phyloP scores from a whole-genome alignment of 2,888 invertebrate species.

The Dynastes grantii region DNA sequence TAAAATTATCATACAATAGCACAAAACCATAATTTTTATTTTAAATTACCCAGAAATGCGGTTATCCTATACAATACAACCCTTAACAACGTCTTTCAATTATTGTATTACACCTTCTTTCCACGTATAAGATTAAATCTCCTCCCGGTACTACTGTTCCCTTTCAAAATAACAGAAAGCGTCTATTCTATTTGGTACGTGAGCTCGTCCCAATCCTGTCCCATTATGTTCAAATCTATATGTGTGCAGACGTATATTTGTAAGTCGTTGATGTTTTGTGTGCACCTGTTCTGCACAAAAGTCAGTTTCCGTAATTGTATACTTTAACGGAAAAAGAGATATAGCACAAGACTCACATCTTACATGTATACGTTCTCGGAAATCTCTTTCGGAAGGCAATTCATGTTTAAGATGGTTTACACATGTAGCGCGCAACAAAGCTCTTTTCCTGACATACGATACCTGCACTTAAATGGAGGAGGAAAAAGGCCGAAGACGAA shows the following conservation, averaged over 20 bases:
- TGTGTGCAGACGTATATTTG: background rate
- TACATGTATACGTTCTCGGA: constrained; percentile 16
- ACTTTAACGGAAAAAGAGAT: constrained; percentile 2
- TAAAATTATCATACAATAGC: no score
- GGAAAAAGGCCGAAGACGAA: background rate
- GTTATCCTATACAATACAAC: no score
- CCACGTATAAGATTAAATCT: no score
- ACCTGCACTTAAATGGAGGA: background rate
- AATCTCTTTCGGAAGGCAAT: constrained; percentile 31
- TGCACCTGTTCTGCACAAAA: constrained; percentile 34
- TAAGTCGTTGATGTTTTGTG: constrained; percentile 3
- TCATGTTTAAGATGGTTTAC: constrained; percentile 26
- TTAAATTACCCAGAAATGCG: no score
- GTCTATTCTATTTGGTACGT: background rate
- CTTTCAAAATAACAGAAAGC: background rate
- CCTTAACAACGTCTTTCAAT: no score
- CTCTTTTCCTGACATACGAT: constrained; percentile 26
- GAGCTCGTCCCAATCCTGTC: background rate
- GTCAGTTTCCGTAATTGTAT: constrained; percentile 36
- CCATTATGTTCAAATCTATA: constrained; percentile 5
- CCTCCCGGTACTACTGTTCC: background rate
- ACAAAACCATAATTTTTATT: no score
- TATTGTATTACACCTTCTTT: no score
- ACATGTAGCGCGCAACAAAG: constrained; percentile 4
- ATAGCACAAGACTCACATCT: background rate